phyloP scores from a whole-genome alignment of 1,140 invertebrate genomes.

The Pentalonia nigronervosa region DNA sequence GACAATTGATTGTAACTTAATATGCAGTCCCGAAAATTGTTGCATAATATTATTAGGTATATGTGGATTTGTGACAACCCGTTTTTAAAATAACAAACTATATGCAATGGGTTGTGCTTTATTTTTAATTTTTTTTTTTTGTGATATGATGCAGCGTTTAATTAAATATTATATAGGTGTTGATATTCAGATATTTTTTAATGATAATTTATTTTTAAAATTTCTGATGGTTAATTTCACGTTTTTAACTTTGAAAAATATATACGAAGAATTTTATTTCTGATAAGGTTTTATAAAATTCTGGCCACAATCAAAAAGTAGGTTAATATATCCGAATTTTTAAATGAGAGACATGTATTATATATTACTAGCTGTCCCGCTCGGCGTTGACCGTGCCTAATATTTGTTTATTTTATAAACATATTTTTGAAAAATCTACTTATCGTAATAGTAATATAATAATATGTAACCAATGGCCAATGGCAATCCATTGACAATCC shows the following conservation, averaged over 20 bases:
- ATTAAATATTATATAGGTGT: not conserved
- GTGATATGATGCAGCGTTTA: not conserved
- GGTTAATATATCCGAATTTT: not conserved
- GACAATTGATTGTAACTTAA: not conserved
- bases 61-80: not conserved
- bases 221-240: not conserved
- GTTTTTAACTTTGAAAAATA: not conserved
- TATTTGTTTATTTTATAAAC: too few relatives aligned
- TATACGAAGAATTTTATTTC: too few relatives aligned
- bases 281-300: not conserved
- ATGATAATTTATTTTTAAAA: not conserved
- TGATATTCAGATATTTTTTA: not conserved
- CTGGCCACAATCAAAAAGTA: not conserved
- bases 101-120: not conserved
- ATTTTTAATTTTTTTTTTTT: not conserved
- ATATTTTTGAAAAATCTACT: too few relatives aligned
- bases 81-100: not conserved
- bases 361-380: too few relatives aligned
- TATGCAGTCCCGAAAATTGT: not conserved
- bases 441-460: too few relatives aligned
- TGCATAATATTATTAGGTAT: not conserved
- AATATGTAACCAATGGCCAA: too few relatives aligned
- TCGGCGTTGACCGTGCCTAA: too few relatives aligned
- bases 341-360: too few relatives aligned
- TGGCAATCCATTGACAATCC: too few relatives aligned